Evolutionary conservation across 2,797 vertebrate genomes (phyloP).

Genomic region (Poecilia gillii): DNA sequence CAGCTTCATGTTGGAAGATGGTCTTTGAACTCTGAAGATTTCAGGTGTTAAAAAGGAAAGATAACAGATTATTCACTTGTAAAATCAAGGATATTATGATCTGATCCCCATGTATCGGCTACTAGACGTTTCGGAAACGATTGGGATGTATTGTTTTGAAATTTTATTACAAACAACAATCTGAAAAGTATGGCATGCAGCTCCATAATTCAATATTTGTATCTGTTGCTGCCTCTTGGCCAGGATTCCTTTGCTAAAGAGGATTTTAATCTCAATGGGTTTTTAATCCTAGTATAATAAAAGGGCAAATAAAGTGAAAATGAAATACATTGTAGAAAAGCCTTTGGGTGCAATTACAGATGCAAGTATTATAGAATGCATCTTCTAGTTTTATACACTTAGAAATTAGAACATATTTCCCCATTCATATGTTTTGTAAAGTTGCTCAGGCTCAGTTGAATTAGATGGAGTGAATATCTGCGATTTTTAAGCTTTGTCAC

Average conservation of each 20-base stretch:
- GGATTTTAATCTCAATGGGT: no score
- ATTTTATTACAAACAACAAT: neutral
- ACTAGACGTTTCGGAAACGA: neutral
- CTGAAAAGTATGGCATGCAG: neutral
- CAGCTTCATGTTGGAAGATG: neutral
- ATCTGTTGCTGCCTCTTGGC: no score
- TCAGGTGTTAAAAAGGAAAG: neutral
- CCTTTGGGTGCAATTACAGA: neutral
- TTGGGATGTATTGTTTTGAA: neutral
- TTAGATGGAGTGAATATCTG: neutral
- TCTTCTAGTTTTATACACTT: neutral
- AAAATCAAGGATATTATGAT: neutral
- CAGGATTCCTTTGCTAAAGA: no score
- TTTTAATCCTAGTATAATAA: no score
- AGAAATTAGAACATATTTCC: neutral
- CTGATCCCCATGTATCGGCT: neutral
- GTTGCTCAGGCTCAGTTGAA: neutral
- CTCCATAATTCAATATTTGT: neutral
- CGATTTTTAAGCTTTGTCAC: neutral
- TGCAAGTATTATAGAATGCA: neutral
- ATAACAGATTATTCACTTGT: neutral
- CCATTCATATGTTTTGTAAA: neutral
- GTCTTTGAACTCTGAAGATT: neutral
- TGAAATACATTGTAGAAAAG: neutral
- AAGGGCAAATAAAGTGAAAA: no score